Evolutionary conservation across 2,113 vertebrate genomes (phyloP).

Genomic region (Crocuta crocuta): DNA sequence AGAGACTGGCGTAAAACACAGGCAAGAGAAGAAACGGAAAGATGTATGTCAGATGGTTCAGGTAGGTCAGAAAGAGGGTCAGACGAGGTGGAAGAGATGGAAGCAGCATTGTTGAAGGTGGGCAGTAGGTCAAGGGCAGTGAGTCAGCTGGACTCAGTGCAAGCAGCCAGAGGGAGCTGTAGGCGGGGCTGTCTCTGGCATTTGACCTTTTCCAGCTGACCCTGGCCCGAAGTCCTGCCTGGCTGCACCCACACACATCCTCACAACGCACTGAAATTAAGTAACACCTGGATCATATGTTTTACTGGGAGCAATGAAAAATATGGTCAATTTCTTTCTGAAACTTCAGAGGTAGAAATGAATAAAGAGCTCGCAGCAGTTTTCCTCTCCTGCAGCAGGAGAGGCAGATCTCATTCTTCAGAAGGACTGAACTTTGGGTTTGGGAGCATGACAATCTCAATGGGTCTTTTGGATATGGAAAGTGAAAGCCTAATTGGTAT

Average conservation of each 20-base stretch:
- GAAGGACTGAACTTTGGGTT: not conserved
- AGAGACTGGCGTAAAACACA: not conserved
- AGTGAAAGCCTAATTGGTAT: not conserved
- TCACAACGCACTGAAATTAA: not conserved
- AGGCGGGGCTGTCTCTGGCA: no score
- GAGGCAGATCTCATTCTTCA: not conserved
- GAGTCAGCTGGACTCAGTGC: fast-evolving
- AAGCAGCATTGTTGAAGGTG: fast-evolving
- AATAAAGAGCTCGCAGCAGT: not conserved
- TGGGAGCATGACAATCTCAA: not conserved
- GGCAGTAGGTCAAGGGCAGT: fast-evolving
- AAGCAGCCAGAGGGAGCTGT: fast-evolving
- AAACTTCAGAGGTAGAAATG: not conserved
- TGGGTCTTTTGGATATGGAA: not conserved
- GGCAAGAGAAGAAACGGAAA: not conserved
- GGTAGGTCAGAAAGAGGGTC: not conserved
- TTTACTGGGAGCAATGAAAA: not conserved
- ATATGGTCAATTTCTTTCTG: not conserved
- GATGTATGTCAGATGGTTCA: not conserved
- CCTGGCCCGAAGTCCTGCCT: not conserved
- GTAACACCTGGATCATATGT: fast-evolving
- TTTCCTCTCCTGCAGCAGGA: not conserved
- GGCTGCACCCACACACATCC: no score
- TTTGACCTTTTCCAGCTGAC: not conserved
- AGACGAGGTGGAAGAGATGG: not conserved